These are phyloP conservation scores for Tympanuchus pallidicinctus DNA, from an alignment of 2,113 vertebrate genomes.

Conservation along the genomic window DNA sequence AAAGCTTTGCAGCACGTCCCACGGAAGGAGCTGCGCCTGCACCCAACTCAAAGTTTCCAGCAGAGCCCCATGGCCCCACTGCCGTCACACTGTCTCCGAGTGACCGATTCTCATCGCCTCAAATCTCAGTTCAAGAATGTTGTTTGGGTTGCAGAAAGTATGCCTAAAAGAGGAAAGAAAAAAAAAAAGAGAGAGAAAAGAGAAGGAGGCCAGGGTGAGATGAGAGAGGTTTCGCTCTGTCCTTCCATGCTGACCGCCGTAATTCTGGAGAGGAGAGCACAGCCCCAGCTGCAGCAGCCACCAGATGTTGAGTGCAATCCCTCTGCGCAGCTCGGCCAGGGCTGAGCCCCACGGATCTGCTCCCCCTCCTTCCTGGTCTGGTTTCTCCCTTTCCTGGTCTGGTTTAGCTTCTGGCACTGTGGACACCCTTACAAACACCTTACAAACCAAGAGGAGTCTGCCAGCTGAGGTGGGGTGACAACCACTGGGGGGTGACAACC, in stretches of 20 bases:
- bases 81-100: background rate
- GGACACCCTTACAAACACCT: fast-evolving
- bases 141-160: slow-evolving; percentile 62
- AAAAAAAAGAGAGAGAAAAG: background rate
- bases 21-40: background rate
- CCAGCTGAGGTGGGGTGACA: background rate
- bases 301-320: background rate
- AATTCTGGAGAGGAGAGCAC: background rate
- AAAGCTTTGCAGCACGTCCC: background rate
- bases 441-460: background rate
- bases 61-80: background rate
- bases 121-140: slow-evolving; percentile 61
- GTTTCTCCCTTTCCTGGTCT: background rate
- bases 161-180: background rate
- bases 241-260: background rate
- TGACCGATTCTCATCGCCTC: slow-evolving; percentile 44
- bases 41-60: slow-evolving; percentile 41
- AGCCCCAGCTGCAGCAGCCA: background rate
- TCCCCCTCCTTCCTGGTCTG: background rate
- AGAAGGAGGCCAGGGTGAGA: slow-evolving; percentile 37
- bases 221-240: background rate
- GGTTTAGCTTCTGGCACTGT: fast-evolving
- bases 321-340: fast-evolving
- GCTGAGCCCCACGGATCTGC: background rate
- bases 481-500: background rate